Percentiles rank a stretch among this genome's conserved stretches.
These are phyloP conservation scores for Pristiophorus japonicus DNA, from an alignment of 2,113 vertebrate genomes.

Conservation along the genomic window DNA sequence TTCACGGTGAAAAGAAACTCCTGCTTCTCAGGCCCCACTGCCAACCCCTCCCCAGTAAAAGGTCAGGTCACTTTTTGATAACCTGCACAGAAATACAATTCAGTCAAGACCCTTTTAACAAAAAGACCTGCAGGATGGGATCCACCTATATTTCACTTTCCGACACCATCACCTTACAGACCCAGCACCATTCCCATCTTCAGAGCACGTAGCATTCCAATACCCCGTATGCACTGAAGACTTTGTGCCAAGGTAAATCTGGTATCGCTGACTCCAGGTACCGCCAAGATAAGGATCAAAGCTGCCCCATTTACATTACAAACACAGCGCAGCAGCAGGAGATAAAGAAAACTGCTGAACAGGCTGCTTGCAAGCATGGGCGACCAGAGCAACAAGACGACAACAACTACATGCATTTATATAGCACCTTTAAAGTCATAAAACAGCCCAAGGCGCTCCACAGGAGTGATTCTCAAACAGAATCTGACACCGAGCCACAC, in stretches of 20 bases:
- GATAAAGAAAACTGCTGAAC: constrained; percentile 12
- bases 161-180: neutral
- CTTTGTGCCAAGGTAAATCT: constrained; percentile 23
- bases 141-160: neutral
- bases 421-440: neutral
- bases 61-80: neutral
- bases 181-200: neutral
- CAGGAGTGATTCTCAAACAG: neutral
- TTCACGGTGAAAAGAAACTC: neutral
- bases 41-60: neutral
- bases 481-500: neutral
- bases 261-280: constrained; percentile 31
- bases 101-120: no score
- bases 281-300: constrained; percentile 31
- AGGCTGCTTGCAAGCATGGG: neutral
- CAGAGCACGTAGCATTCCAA: neutral
- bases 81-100: neutral
- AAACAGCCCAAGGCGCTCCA: neutral
- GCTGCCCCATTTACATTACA: constrained; percentile 16
- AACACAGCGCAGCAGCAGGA: neutral
- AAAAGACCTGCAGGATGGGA: neutral
- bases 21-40: neutral
- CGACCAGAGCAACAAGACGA: neutral
- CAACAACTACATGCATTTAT: neutral
- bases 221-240: neutral